Conservation (phyloP, 1,140 invertebrate genomes). For the Odontomachus brunneus region DNA sequence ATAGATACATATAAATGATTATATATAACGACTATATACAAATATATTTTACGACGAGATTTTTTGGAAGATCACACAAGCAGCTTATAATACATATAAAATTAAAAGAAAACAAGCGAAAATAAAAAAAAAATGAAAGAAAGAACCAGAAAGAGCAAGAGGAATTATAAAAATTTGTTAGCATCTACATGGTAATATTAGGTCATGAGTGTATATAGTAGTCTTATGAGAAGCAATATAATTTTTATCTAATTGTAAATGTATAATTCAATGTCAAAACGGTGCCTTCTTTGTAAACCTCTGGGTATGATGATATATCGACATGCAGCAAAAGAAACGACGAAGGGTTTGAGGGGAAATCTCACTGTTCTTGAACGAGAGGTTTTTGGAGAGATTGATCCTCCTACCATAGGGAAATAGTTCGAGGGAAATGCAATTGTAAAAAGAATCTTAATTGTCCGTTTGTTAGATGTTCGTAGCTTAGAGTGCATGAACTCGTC, state of each 20-base stretch:
- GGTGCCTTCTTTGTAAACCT: conserved; percentile 80
- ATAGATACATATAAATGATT: conserved; percentile 14
- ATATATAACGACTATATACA: conserved; percentile 37
- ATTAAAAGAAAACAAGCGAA: conserved; percentile 19
- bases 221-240: conserved; percentile 80
- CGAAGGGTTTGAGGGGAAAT: conserved; percentile 23
- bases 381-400: too few relatives aligned
- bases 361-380: conserved; percentile 8
- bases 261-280: conserved; percentile 76
- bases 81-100: conserved; percentile 68
- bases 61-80: conserved; percentile 69
- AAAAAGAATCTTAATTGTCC: background rate
- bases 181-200: conserved; percentile 72
- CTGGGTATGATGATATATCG: conserved; percentile 51
- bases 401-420: background rate
- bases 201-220: conserved; percentile 83
- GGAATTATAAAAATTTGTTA: conserved; percentile 60
- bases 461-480: background rate
- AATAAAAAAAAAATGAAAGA: conserved; percentile 4
- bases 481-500: background rate
- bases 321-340: conserved; percentile 21
- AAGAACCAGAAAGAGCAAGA: conserved; percentile 59
- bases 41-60: conserved; percentile 70
- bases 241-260: conserved; percentile 84
- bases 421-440: background rate